Base-by-base conservation (phyloP, 2,113 vertebrate genomes). In the Erythrolamprus reginae region DNA sequence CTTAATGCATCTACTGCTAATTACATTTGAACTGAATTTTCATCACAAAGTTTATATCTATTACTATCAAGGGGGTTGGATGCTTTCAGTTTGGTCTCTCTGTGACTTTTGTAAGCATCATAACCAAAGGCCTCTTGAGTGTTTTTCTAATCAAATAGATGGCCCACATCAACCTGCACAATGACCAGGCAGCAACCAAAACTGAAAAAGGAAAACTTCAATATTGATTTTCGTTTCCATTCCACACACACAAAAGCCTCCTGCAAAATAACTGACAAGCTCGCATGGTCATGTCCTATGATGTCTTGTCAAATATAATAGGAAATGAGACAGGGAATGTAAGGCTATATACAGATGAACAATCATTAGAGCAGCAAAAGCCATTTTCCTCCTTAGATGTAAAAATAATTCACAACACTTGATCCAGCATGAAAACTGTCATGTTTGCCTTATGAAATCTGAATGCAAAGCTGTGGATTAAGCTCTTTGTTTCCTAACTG, bases 11-110 rank as follows among this genome's bases (percentile, higher is more conserved):
- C 90, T 82, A 42, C 53, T 48, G 47, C 90, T 91, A 91, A 91
- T 91, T 91, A 82, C 47, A 51, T 91, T 88, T 91, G 86, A 91
- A 82, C 86, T 84, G 86, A 91, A 84, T 91, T 91, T 88, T 84
- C 53, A 65, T 61, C 86, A 5, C 53, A 88, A 91, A 88, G 86
- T 91, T 91, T 55, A 88, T 88, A 55, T 84, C 90, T 84, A 55
- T 84, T 61, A 84, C 52, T 33, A 84, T 91, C 90, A 84, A 12
- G 86, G 53, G 86, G 2, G 10, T 42, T 38, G 86, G 58, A 50
- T 17, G 8, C n/a, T 91, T 87, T 91, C 8, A 24, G 21, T 61
- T 61, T 58, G 28, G 86, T 2, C 24, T 21, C 47, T 53, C 56
- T 50, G 52, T 56, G 61, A 45, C 51, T 77, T 56, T 87, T 48